These are phyloP conservation scores for Hepsetus odoe DNA, from an alignment of 2,113 vertebrate species.

Conservation along the genomic window DNA sequence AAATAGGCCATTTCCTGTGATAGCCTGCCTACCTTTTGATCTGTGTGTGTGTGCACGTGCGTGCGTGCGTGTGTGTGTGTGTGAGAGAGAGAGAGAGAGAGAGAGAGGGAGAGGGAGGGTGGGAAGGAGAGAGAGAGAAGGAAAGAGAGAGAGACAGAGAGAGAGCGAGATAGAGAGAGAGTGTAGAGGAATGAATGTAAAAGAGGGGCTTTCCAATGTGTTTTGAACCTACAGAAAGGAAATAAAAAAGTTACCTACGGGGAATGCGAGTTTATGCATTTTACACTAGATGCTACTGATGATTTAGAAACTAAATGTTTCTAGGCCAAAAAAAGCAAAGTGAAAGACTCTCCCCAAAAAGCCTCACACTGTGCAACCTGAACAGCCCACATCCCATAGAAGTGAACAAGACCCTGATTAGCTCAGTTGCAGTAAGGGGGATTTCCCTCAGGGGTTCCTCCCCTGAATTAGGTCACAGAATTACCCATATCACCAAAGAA, in stretches of 20 bases:
- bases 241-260: slow-evolving; percentile 33
- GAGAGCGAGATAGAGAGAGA: neutral
- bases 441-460: slow-evolving; percentile 76
- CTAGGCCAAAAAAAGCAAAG: slow-evolving; percentile 31
- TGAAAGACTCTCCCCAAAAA: neutral
- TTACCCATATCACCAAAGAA: slow-evolving; percentile 65
- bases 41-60: slow-evolving; percentile 14
- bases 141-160: slow-evolving; percentile 3
- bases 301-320: slow-evolving; percentile 32
- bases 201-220: slow-evolving; percentile 45
- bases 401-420: slow-evolving; percentile 54
- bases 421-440: slow-evolving; percentile 66
- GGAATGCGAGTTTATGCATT: slow-evolving; percentile 9
- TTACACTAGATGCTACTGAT: slow-evolving; percentile 27
- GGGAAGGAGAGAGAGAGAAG: slow-evolving; percentile 3
- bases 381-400: slow-evolving; percentile 44
- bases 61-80: neutral
- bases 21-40: slow-evolving; percentile 45
- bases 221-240: slow-evolving; percentile 43
- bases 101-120: slow-evolving; percentile 1
- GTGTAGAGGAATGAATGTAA: slow-evolving; percentile 22
- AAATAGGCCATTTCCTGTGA: slow-evolving; percentile 54
- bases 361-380: slow-evolving; percentile 6
- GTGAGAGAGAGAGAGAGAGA: slow-evolving; percentile 12
- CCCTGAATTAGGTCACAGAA: slow-evolving; percentile 73